Base-by-base conservation (phyloP, 2,797 vertebrate genomes). In the Spea hammondii region DNA sequence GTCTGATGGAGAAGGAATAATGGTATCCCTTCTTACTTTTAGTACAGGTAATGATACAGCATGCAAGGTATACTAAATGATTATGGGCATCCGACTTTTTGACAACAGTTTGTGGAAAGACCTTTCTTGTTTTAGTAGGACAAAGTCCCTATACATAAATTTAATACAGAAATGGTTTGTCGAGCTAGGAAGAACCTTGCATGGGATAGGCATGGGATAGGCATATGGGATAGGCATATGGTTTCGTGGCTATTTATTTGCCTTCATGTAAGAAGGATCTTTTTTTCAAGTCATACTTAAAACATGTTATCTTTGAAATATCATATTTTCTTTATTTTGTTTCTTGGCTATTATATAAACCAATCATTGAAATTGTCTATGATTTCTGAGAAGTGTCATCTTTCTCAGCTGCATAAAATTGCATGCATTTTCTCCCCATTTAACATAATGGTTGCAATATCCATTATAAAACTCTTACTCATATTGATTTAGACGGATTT, bases 351-450 rank as follows among this genome's bases (percentile, higher is more conserved):
- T 78, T 78, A 78, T 72, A 72, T 14, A 78, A 78, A 78, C 68
- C 50, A n/a, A 72, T 72, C 72, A 62, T 71, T 51, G 66, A 72
- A 78, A 78, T 72, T 62, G 67, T 70, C 76, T 77, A 64, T 70
- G 57, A 77, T 70, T 62, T 77, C 66, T 55, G 46, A 60, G 76
- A 78, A 78, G 76, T 78, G 76, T 72, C 76, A 78, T 32, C 69
- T 70, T 78, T 59, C 55, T 78, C 68, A 48, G 44, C 45, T 65
- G 10, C 32, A 9, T 53, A 50, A 78, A 78, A 71, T 71, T 78
- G 69, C 60, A 72, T 51, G 47, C 57, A 70, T 69, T 71, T 78
- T 78, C 70, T 32, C 50, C 44, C 57, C 69, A 60, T 46, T 72
- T 72, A 65, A 32, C 50, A 65, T 78, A 78, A 78, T 65, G 49